Evolutionary conservation across 2,113 vertebrate genomes (phyloP), one percentile per base, ranked within the genome.

Genomic region (Machaerirhynchus nigripectus): DNA sequence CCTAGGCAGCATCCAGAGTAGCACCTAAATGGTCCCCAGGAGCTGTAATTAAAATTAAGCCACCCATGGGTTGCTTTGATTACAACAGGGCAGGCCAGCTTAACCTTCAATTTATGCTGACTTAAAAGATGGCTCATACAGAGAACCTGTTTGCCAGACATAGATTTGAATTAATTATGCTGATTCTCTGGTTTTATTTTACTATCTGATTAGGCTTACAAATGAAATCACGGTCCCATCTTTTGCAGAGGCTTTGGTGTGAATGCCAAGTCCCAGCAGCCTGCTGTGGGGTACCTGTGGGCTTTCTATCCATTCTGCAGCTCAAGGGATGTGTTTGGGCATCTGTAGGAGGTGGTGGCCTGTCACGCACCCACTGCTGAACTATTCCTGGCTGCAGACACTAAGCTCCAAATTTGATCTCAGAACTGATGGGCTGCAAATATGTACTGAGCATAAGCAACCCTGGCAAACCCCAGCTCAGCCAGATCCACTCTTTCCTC

Each of bases 41-140:
- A 96, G 83, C 87, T 97, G 73, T 94, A 97, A 97, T 97, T 95
- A 96, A 95, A 97, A 95, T 96, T 89, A 96, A 90, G 81, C 84
- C 1, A 17, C 84, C 70, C 44, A 74, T 89, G 95, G 82, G 56
- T 78, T 94, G 80, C 87, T 94, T 96, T 95, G 93, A 97, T 96
- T 96, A 85, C 57, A 95, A 69, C 16, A 23, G 78, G 67, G 56
- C 53, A 85, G 89, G 74, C 88, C 71, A 94, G 52, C 52, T 96
- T 96, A 95, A 96, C 88, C 88, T 96, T 95, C 47, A 19, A 60
- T 95, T 94, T 86, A 65, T 87, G 59, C 93, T 90, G 89, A 82
- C 61, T 80, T 96, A 93, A 92, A 96, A 91, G 86, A 89, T 76
- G 53, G 88, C 65, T 96, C 95, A 80, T 31, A 73, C 8, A 1